phyloP scores from a whole-genome alignment of 2,797 vertebrate genomes.

The Epinephelus malabaricus region DNA sequence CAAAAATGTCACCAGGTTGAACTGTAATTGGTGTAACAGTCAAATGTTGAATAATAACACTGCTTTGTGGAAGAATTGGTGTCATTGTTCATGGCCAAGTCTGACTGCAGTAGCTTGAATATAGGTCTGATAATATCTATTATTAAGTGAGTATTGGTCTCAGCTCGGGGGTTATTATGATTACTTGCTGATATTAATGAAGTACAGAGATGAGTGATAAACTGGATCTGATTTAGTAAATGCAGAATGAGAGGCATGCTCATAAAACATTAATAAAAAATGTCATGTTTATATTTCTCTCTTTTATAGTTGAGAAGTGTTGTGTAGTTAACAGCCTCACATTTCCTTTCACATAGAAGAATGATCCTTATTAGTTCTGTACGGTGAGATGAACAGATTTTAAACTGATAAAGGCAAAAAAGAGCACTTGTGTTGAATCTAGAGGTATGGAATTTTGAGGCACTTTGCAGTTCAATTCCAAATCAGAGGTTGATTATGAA shows the following conservation, averaged over 20 bases:
- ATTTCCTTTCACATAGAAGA: neutral
- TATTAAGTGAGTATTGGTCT: constrained; percentile 14
- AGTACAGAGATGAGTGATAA: neutral
- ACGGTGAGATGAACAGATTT: constrained; percentile 17
- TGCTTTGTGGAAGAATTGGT: neutral
- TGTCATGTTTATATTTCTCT: neutral
- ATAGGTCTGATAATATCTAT: constrained; percentile 13
- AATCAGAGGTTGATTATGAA: too few species aligned
- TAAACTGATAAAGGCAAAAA: neutral
- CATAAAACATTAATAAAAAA: neutral
- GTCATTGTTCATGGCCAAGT: constrained; percentile 10
- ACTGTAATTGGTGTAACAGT: constrained; percentile 20
- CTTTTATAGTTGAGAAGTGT: neutral
- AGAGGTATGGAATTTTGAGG: too few species aligned
- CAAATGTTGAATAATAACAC: constrained; percentile 12
- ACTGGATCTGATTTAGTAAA: neutral
- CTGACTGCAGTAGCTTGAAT: constrained; percentile 21
- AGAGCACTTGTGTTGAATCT: neutral
- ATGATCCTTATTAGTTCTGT: constrained; percentile 6
- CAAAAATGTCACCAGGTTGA: constrained; percentile 29
- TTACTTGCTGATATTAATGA: constrained; percentile 19
- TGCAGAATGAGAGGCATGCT: neutral
- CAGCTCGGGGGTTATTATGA: constrained; percentile 7
- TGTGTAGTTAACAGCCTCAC: neutral
- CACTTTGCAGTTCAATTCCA: too few species aligned